Conservation (phyloP, 2,113 vertebrate species). For the Syngnathoides biaculeatus region DNA sequence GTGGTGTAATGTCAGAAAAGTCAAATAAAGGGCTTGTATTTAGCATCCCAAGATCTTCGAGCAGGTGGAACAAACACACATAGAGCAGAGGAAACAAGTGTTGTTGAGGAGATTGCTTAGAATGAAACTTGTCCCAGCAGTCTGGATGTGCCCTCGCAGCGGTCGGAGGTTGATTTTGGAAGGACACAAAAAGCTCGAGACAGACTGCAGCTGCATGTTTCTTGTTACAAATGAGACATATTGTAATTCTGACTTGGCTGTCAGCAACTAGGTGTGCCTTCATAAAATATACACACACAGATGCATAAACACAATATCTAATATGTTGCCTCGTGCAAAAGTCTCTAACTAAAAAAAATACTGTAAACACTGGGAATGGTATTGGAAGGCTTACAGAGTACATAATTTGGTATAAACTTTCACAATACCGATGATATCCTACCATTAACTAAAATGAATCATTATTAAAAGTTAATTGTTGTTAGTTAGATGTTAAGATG, state of each 20-base stretch:
- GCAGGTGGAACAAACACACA: conserved; percentile 48
- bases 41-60: conserved; percentile 29
- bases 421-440: neutral
- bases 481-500: no score
- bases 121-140: conserved; percentile 31
- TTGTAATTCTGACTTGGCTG: conserved; percentile 16
- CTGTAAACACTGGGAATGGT: neutral
- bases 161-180: conserved; percentile 53
- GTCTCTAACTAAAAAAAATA: conserved; percentile 3
- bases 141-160: conserved; percentile 18
- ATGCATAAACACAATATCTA: conserved; percentile 10
- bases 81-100: conserved; percentile 46
- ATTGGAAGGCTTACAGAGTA: neutral
- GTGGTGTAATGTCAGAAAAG: conserved; percentile 27
- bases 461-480: no score
- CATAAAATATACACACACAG: conserved; percentile 14
- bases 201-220: conserved; percentile 44
- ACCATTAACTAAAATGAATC: no score
- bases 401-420: neutral
- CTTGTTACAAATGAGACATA: neutral
- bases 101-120: conserved; percentile 13
- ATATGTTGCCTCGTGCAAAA: conserved; percentile 1
- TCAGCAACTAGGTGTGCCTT: conserved; percentile 27
- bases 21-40: conserved; percentile 24
- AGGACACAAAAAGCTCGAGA: neutral